phyloP scores from a whole-genome alignment of 2,797 vertebrate species.

The Peromyscus nudipes region DNA sequence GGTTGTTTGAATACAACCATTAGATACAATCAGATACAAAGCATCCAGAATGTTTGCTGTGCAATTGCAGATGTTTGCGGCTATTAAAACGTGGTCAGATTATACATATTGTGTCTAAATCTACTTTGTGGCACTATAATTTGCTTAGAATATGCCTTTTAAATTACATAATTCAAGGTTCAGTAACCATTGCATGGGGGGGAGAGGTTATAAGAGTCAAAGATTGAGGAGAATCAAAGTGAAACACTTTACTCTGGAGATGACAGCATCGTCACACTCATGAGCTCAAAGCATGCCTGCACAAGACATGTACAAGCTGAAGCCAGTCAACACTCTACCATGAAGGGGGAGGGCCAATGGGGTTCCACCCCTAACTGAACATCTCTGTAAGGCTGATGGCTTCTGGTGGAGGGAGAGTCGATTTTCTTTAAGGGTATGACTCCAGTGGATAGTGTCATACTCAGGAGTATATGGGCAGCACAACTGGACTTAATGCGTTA shows the following conservation, averaged over 20 bases:
- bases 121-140: not conserved
- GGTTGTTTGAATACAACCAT: not conserved
- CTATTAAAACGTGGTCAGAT: not conserved
- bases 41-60: not conserved
- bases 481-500: not conserved
- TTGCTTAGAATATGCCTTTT: not conserved
- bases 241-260: too few species aligned
- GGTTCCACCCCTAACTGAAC: too few species aligned
- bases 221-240: not conserved
- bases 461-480: too few species aligned
- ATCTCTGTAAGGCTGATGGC: too few species aligned
- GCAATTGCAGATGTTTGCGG: not conserved
- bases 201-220: not conserved
- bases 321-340: too few species aligned
- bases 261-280: too few species aligned
- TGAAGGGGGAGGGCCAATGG: too few species aligned
- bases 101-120: not conserved
- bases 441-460: too few species aligned
- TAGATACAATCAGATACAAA: not conserved
- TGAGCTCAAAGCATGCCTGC: too few species aligned
- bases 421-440: too few species aligned
- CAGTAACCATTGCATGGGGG: not conserved
- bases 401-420: too few species aligned
- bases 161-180: not conserved
- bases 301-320: too few species aligned